Evolutionary conservation across 23 tunicate genomes (phyloP).

Genomic region (Corella eumyota): DNA sequence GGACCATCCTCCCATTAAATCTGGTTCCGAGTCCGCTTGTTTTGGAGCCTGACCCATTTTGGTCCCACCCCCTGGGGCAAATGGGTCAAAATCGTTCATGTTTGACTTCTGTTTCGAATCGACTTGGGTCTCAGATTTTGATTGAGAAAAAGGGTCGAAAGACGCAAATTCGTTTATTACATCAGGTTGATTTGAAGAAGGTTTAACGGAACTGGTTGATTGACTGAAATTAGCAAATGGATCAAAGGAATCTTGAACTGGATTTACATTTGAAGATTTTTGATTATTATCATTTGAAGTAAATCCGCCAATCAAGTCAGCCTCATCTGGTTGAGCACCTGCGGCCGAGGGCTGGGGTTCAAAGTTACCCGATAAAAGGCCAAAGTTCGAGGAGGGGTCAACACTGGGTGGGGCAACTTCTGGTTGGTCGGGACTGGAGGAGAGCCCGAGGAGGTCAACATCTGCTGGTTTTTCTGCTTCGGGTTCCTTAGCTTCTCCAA

Average conservation of each 20-base stretch:
- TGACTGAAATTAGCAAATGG: slow-evolving; percentile 36
- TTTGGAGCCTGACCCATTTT: background rate
- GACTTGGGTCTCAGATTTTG: slow-evolving; percentile 2
- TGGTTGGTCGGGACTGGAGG: slow-evolving; percentile 3
- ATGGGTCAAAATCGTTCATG: slow-evolving; percentile 37
- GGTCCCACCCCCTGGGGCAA: slow-evolving; percentile 15
- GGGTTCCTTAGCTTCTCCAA: too few species aligned
- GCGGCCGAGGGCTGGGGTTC: slow-evolving; percentile 8
- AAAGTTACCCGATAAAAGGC: slow-evolving; percentile 49
- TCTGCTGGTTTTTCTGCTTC: slow-evolving; percentile 18
- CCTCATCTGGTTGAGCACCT: slow-evolving; percentile 2
- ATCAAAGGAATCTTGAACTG: slow-evolving; percentile 27
- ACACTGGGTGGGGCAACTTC: background rate
- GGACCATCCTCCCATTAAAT: slow-evolving; percentile 27
- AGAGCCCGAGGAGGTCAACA: slow-evolving; percentile 63
- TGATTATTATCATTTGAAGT: too few species aligned
- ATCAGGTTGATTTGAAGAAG: slow-evolving; percentile 4
- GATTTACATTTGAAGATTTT: background rate
- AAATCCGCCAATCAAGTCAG: slow-evolving; percentile 52
- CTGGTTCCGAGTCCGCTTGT: slow-evolving; percentile 8
- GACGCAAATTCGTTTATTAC: slow-evolving; percentile 37
- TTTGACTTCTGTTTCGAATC: background rate
- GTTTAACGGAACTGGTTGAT: slow-evolving; percentile 4
- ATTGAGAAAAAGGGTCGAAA: slow-evolving; percentile 57
- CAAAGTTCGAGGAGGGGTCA: slow-evolving; percentile 50